Conservation (phyloP, 2,797 vertebrate genomes). For the Ctenosaura bakeri region DNA sequence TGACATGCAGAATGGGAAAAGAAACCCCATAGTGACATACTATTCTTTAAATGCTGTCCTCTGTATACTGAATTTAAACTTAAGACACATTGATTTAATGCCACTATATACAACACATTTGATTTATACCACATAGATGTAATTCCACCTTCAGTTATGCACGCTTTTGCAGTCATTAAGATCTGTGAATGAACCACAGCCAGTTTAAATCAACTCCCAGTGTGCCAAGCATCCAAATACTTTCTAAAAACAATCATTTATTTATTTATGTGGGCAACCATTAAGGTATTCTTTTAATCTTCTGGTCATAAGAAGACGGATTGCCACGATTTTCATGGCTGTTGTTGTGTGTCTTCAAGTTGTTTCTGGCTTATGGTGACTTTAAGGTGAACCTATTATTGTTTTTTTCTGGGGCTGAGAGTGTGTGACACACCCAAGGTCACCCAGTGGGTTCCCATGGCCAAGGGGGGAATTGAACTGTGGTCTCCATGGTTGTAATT, state of each 20-base stretch:
- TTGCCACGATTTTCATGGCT: background rate
- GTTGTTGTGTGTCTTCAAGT: no score
- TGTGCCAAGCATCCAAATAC: background rate
- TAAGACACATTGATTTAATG: background rate
- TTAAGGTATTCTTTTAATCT: background rate
- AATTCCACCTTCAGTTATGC: background rate
- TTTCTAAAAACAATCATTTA: background rate
- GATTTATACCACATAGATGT: background rate
- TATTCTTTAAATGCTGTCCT: no score
- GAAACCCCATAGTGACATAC: no score
- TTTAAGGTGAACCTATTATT: no score
- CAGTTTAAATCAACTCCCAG: background rate
- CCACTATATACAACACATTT: background rate
- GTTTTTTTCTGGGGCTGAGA: no score
- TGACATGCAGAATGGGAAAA: no score
- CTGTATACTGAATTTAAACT: background rate
- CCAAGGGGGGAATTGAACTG: no score
- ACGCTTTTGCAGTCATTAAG: background rate
- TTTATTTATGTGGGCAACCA: background rate
- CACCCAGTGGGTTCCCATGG: no score
- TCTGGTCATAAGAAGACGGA: background rate
- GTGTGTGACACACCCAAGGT: no score
- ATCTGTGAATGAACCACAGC: background rate
- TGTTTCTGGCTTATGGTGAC: no score
- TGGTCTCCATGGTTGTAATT: no score